These are phyloP conservation scores for Drosophila mettleri DNA, from an alignment of 2,888 invertebrate genomes.

Conservation along the genomic window DNA sequence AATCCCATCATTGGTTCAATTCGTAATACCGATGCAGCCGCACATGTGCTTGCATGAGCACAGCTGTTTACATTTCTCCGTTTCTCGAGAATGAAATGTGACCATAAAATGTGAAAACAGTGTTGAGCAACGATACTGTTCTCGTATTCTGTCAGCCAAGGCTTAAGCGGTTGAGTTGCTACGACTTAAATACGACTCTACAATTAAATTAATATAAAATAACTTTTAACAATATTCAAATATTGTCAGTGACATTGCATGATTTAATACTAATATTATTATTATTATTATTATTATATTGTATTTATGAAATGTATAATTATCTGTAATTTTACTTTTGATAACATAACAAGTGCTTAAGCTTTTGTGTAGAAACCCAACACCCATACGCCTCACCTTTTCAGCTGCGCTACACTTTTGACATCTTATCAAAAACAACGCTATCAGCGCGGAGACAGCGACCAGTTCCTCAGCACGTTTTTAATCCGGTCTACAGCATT, in stretches of 20 bases:
- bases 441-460: slow-evolving; percentile 44
- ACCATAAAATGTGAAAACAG: slow-evolving; percentile 16
- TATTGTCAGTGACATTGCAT: not conserved
- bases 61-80: slow-evolving; percentile 58
- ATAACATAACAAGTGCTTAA: not conserved
- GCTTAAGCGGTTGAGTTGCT: not conserved
- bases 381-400: slow-evolving; percentile 11
- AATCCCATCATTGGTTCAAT: slow-evolving; percentile 32
- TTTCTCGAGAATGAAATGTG: slow-evolving; percentile 25
- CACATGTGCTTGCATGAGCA: slow-evolving; percentile 54
- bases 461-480: slow-evolving; percentile 47
- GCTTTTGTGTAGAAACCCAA: not conserved
- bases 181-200: slow-evolving; percentile 11
- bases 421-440: slow-evolving; percentile 44
- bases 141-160: not conserved
- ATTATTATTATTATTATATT: not conserved
- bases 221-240: no score
- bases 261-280: not conserved
- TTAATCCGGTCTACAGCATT: slow-evolving; percentile 5
- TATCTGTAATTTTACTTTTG: not conserved
- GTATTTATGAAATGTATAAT: not conserved
- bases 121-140: slow-evolving; percentile 28
- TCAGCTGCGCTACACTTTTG: slow-evolving; percentile 43
- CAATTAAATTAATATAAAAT: not conserved
- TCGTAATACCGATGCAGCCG: slow-evolving; percentile 9